Conservation (phyloP, 2,888 invertebrate species). For the Rhopalosiphum nymphaeae region DNA sequence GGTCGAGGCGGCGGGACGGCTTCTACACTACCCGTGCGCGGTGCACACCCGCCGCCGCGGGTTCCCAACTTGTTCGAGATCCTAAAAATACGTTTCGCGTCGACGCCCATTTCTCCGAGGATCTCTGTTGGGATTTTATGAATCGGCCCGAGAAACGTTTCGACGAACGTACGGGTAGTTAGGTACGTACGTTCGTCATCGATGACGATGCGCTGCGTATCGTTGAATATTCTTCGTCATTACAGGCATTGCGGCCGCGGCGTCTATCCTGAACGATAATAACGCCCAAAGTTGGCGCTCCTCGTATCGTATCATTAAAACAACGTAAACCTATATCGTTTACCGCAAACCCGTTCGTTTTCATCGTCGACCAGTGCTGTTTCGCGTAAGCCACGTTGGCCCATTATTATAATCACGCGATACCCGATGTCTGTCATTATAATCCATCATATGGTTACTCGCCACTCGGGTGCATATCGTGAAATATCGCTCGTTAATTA, state of each 20-base stretch:
- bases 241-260: too few relatives aligned
- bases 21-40: background rate
- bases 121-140: background rate
- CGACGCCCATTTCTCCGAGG: background rate
- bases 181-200: background rate
- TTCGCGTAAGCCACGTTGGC: background rate
- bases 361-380: background rate
- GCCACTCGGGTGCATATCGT: background rate
- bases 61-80: constrained; percentile 26
- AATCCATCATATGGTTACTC: background rate
- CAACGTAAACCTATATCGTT: background rate
- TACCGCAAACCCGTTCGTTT: background rate
- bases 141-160: background rate
- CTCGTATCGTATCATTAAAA: background rate
- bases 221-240: background rate
- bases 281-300: background rate
- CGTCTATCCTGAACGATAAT: background rate
- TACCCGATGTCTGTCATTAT: background rate
- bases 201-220: background rate
- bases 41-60: constrained; percentile 21
- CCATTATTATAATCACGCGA: background rate
- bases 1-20: background rate
- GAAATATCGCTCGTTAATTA: background rate
- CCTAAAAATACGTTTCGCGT: background rate
- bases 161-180: background rate